Conservation (phyloP, 2,797 vertebrate genomes). For the Siniperca obscura region DNA sequence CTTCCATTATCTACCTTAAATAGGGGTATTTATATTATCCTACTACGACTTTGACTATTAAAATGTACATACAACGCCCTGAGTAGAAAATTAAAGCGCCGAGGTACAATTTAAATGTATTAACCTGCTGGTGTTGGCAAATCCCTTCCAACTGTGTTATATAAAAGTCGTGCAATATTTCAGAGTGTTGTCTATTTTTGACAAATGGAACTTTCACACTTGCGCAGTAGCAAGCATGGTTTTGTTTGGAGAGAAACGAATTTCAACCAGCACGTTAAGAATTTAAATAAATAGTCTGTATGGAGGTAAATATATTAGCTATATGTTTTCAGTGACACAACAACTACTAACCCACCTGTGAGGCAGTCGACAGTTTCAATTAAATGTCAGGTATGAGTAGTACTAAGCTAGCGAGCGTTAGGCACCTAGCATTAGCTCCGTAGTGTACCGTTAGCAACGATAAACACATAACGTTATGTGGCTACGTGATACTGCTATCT, state of each 20-base stretch:
- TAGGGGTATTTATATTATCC: slow-evolving; percentile 14
- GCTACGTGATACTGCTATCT: background rate
- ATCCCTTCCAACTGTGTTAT: fast-evolving
- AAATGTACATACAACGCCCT: fast-evolving
- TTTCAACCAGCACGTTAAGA: background rate
- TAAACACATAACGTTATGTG: slow-evolving; percentile 22
- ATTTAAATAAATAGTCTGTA: slow-evolving; percentile 50
- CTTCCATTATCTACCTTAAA: slow-evolving; percentile 40
- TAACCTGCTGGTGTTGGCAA: fast-evolving
- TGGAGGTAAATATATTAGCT: slow-evolving; percentile 74
- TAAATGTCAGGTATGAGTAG: slow-evolving; percentile 61
- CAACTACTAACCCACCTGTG: slow-evolving; percentile 42
- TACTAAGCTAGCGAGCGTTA: slow-evolving; percentile 37
- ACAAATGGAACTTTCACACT: slow-evolving; percentile 29
- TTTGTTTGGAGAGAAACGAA: slow-evolving; percentile 13
- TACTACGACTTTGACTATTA: background rate
- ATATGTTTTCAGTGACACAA: slow-evolving; percentile 33
- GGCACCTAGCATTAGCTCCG: slow-evolving; percentile 49
- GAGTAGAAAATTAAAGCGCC: fast-evolving
- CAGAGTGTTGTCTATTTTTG: background rate
- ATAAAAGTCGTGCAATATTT: background rate
- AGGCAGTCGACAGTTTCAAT: slow-evolving; percentile 39
- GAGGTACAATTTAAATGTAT: fast-evolving
- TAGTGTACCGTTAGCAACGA: slow-evolving; percentile 27
- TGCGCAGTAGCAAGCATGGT: slow-evolving; percentile 65